Percentiles rank a stretch among this genome's conserved stretches.
Evolutionary conservation across 2,888 invertebrate genomes (phyloP).

Genomic region (Meta bourneti): DNA sequence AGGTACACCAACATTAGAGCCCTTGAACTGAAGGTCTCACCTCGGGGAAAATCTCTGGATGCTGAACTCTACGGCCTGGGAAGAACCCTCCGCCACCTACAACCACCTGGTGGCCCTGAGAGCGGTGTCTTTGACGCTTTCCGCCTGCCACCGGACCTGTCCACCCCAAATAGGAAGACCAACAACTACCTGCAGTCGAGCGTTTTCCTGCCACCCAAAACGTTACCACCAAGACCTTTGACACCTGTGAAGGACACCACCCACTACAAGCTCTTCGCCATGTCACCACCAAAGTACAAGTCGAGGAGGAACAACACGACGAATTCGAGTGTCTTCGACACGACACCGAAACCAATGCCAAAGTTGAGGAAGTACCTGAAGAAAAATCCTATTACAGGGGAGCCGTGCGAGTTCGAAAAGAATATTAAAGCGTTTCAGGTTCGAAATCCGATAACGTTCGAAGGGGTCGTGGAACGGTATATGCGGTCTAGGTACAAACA

Average conservation of each 20-base stretch:
- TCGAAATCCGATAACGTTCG: conserved; percentile 68
- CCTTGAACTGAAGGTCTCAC: conserved; percentile 42
- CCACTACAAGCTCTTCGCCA: conserved; percentile 31
- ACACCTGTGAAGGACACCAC: conserved; percentile 28
- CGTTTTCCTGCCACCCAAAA: not conserved
- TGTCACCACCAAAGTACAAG: conserved; percentile 1
- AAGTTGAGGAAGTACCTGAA: not conserved
- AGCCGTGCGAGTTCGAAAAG: not conserved
- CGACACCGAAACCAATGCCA: not conserved
- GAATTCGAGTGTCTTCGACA: conserved; percentile 44
- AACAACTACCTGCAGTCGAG: conserved; percentile 45
- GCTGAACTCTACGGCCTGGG: conserved; percentile 65
- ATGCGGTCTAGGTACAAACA: conserved; percentile 32
- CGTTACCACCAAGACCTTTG: conserved; percentile 36
- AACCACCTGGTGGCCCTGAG: conserved; percentile 62
- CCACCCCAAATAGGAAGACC: not conserved
- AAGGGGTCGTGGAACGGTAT: conserved; percentile 44
- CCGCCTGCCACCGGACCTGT: not conserved
- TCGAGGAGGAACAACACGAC: not conserved
- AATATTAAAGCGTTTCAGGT: not conserved
- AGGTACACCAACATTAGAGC: not conserved
- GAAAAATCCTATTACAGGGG: conserved; percentile 64
- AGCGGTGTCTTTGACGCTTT: conserved; percentile 53
- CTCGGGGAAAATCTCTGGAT: conserved; percentile 45
- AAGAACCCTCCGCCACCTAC: conserved; percentile 33